Evolutionary conservation across 1,140 invertebrate species (phyloP).

Genomic region (Papilio polytes): DNA sequence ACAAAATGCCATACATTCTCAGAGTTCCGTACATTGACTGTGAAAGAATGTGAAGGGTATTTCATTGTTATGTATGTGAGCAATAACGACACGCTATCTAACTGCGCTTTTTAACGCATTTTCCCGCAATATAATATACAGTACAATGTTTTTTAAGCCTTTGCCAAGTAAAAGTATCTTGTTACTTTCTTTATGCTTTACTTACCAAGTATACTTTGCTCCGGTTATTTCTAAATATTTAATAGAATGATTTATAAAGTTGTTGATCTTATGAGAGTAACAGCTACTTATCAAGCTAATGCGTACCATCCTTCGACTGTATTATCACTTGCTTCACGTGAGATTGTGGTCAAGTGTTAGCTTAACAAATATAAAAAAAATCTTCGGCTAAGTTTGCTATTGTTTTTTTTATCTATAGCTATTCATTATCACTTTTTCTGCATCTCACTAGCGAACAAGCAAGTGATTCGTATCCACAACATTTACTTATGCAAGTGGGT

Average conservation of each 20-base stretch:
- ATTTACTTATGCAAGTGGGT: too few relatives aligned
- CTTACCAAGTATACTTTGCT: background rate
- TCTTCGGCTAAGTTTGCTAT: too few relatives aligned
- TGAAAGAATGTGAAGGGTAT: slow-evolving; percentile 10
- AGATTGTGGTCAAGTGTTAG: too few relatives aligned
- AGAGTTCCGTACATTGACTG: background rate
- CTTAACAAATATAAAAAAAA: too few relatives aligned
- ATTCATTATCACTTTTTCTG: background rate
- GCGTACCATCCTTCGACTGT: too few relatives aligned
- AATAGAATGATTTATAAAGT: too few relatives aligned
- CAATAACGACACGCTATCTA: slow-evolving; percentile 2
- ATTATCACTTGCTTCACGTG: too few relatives aligned
- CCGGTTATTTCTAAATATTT: background rate
- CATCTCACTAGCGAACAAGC: background rate
- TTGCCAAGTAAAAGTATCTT: background rate
- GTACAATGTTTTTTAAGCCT: background rate
- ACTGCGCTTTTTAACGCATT: background rate
- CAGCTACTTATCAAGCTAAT: too few relatives aligned
- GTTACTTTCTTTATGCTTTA: background rate
- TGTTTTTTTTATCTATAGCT: background rate
- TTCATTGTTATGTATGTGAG: slow-evolving; percentile 13
- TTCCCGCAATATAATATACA: background rate
- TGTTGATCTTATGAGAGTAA: too few relatives aligned
- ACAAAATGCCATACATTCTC: background rate
- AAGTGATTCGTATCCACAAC: too few relatives aligned